phyloP scores from a whole-genome alignment of 2,113 vertebrate species.

The Dunckerocampus dactyliophorus region DNA sequence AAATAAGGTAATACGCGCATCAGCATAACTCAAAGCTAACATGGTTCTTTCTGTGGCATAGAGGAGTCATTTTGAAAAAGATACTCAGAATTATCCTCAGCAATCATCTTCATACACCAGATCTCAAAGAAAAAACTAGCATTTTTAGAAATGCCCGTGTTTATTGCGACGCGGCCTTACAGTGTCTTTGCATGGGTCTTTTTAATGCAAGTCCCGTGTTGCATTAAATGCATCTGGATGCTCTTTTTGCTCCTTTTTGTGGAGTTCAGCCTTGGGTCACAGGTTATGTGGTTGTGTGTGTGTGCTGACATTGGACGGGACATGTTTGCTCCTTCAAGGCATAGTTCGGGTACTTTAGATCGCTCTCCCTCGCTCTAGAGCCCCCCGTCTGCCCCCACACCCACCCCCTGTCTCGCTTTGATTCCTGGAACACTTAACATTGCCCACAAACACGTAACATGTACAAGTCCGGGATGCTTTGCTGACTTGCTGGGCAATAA shows the following conservation, averaged over 20 bases:
- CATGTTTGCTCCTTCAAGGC: conserved; percentile 30
- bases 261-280: conserved; percentile 31
- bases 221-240: conserved; percentile 16
- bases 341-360: conserved; percentile 46
- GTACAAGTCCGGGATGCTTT: conserved; percentile 23
- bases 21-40: no score
- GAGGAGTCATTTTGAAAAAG: no score
- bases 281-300: conserved; percentile 15
- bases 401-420: conserved; percentile 58
- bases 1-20: no score
- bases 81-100: no score
- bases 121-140: no score
- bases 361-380: no score
- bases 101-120: no score
- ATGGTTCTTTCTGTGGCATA: no score
- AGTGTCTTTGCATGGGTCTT: conserved; percentile 11
- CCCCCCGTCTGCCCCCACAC: no score
- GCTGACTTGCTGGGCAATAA: conserved; percentile 49
- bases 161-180: background rate
- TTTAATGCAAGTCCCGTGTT: conserved; percentile 7
- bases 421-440: conserved; percentile 67
- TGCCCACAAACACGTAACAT: conserved; percentile 16
- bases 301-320: conserved; percentile 14
- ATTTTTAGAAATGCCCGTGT: background rate
- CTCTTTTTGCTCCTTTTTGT: conserved; percentile 6